Base-by-base conservation (phyloP, 2,113 vertebrate species). In the Mesembrinibis cayennensis region DNA sequence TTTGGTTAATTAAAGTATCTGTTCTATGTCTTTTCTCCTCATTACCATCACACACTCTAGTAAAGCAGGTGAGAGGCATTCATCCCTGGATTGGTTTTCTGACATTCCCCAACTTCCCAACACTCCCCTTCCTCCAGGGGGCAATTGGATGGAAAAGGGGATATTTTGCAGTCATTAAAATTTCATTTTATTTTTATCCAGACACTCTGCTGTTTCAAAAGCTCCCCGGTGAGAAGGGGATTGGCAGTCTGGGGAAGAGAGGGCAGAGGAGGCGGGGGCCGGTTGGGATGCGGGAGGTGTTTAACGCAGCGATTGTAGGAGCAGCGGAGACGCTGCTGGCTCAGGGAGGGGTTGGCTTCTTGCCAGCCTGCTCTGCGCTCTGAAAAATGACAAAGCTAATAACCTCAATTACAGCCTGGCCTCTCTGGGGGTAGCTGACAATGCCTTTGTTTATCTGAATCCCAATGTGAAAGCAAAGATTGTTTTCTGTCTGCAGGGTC, bases 151-250 rank as follows among this genome's bases (percentile, higher is more conserved):
- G 80, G 44, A 93, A 89, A 92, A 30, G 38, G 58, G 94, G 94
- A 77, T 79, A 90, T 98, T 98, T 98, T 98, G 98, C 97, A 97
- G 94, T 95, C 98, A 98, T 98, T 98, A 98, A 98, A 98, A 90
- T 98, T 98, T 98, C 81, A 98, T 98, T 98, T 96, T 95, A 85
- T 97, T 98, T 98, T 97, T 97, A 97, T 81, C 71, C 92, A 87
- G 96, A 89, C 59, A 50, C 1, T 5, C 84, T 96, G 88, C 70
- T 74, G 9, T 97, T 96, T 95, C 53, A 40, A 81, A 94, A 80
- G 91, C 92, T 94, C 95, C 95, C 97, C 10, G 77, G 74, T 50
- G 97, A 89, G 97, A 66, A 53, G 34, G 47, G 87, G 94, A 65
- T 61, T 74, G 94, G 76, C 94, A 90, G 86, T 6, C 13, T 58